These are phyloP conservation scores for Bombus pascuorum DNA, from an alignment of 1,140 invertebrate genomes.

Conservation along the genomic window DNA sequence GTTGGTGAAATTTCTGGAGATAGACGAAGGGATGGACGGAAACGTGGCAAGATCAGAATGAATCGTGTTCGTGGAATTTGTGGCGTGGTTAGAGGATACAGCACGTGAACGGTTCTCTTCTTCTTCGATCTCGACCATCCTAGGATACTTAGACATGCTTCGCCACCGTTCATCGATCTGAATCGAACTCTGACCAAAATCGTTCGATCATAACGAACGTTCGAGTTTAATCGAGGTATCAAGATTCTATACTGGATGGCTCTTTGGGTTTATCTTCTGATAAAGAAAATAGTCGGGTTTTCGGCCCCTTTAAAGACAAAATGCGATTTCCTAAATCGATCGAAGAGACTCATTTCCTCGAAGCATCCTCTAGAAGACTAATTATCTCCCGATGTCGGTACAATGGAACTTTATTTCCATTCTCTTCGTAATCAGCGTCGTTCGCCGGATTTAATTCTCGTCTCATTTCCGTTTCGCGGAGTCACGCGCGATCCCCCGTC, in stretches of 20 bases:
- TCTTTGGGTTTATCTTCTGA: neutral
- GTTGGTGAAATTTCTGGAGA: slow-evolving; percentile 18
- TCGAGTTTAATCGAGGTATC: neutral
- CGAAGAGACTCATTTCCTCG: slow-evolving; percentile 29
- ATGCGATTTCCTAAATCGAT: slow-evolving; percentile 5
- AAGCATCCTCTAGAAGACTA: neutral
- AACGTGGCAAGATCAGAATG: neutral
- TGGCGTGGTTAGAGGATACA: too few relatives aligned
- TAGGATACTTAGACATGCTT: neutral
- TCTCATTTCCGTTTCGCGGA: slow-evolving; percentile 5
- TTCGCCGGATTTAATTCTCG: slow-evolving; percentile 38
- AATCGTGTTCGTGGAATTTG: slow-evolving; percentile 36
- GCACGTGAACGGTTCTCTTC: neutral
- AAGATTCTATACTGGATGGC: neutral
- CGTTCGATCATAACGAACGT: neutral
- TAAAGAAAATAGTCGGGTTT: too few relatives aligned
- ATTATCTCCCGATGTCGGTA: neutral
- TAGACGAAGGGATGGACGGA: neutral
- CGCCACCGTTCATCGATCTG: neutral
- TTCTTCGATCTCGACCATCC: too few relatives aligned
- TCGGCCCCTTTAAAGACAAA: neutral
- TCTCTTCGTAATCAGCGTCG: neutral
- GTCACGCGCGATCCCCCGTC: neutral
- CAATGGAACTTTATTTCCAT: slow-evolving; percentile 38
- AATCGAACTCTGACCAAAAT: neutral